Conservation (phyloP, 2,113 vertebrate genomes). For the Struthio camelus region DNA sequence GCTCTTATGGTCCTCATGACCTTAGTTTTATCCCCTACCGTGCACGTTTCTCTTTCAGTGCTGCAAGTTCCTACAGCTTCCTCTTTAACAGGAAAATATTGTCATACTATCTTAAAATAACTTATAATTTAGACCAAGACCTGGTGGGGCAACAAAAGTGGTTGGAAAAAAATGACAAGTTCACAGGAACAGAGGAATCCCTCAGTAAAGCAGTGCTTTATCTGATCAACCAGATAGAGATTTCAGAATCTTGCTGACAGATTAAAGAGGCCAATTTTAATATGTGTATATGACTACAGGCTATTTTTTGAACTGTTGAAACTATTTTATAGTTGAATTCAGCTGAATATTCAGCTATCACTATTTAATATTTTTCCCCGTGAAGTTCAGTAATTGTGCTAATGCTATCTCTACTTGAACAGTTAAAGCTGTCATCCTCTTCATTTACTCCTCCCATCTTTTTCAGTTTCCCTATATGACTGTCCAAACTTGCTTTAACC, state of each 20-base stretch:
- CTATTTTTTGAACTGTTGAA: background rate
- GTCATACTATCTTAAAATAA: background rate
- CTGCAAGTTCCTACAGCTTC: background rate
- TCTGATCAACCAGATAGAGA: background rate
- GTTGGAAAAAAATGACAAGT: background rate
- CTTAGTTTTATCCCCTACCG: background rate
- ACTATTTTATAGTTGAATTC: background rate
- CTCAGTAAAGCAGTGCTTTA: background rate
- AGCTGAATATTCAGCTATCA: background rate
- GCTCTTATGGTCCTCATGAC: background rate
- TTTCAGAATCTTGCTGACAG: background rate
- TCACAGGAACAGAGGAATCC: background rate
- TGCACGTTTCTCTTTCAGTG: background rate
- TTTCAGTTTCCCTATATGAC: background rate
- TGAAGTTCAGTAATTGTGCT: background rate
- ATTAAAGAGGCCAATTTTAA: background rate
- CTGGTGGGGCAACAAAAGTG: background rate
- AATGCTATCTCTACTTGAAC: background rate
- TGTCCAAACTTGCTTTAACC: background rate
- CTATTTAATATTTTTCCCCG: background rate
- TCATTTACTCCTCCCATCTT: background rate
- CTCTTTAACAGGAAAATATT: background rate
- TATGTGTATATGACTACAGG: background rate
- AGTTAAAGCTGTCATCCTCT: background rate
- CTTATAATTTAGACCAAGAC: background rate